Percentiles rank a stretch among this genome's conserved stretches.
These are phyloP conservation scores for Trissolcus brochymenae DNA, from an alignment of 2,888 invertebrate genomes.

Conservation along the genomic window DNA sequence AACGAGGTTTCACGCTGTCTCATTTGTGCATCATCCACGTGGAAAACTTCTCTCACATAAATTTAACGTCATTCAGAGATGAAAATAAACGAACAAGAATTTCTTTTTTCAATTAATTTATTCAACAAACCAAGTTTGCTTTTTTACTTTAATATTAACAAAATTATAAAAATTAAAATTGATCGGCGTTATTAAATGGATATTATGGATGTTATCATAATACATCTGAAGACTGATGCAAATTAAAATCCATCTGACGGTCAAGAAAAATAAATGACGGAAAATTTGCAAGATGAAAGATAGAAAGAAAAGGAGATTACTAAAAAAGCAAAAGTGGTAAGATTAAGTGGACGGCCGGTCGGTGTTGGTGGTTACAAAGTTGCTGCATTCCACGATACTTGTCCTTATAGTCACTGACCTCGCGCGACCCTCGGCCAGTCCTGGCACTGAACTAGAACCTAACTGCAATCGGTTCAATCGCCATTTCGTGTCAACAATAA, in stretches of 20 bases:
- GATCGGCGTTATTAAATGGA: too few relatives aligned
- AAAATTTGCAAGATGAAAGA: slow-evolving; percentile 14
- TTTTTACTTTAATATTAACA: too few relatives aligned
- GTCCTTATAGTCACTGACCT: slow-evolving; percentile 67
- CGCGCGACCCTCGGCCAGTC: slow-evolving; percentile 56
- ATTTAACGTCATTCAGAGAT: too few relatives aligned
- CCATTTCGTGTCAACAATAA: slow-evolving; percentile 9
- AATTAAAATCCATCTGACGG: not conserved
- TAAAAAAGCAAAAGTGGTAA: not conserved
- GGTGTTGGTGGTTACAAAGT: slow-evolving; percentile 52
- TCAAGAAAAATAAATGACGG: slow-evolving; percentile 1
- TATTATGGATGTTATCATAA: too few relatives aligned
- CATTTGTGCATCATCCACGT: too few relatives aligned
- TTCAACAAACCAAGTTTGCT: too few relatives aligned
- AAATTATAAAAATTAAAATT: too few relatives aligned
- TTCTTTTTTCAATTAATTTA: too few relatives aligned
- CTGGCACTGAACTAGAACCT: slow-evolving; percentile 45
- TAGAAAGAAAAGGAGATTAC: too few relatives aligned
- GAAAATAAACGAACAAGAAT: too few relatives aligned
- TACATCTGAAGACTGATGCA: not conserved
- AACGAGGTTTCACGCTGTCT: too few relatives aligned
- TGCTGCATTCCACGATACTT: slow-evolving; percentile 62
- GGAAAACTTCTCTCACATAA: too few relatives aligned
- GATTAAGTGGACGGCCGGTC: slow-evolving; percentile 29
- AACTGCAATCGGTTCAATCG: slow-evolving; percentile 27